Base-by-base conservation (phyloP, 2,797 vertebrate species). In the Sardinella longiceps region DNA sequence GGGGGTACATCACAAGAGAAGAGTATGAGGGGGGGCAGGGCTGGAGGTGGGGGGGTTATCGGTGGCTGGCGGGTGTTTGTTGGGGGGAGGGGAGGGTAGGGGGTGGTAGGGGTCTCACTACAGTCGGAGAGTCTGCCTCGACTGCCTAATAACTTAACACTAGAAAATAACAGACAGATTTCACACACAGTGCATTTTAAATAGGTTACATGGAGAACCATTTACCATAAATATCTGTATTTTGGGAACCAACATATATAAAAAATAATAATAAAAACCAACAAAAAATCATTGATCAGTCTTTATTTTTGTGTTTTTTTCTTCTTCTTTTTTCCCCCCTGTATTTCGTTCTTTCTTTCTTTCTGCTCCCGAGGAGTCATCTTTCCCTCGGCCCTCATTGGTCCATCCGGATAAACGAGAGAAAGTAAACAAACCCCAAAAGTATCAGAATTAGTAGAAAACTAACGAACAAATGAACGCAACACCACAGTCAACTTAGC, bases 151-250 rank as follows among this genome's bases (percentile, higher is more conserved):
- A 96, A 96, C 93, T 95, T 95, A 95, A 95, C 93, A 94, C 93
- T 92, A 92, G 90, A 95, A 94, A 94, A 94, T 90, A 95, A 94
- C 93, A 92, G 92, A 95, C 92, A 94, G 91, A 94, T 93, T 94
- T 94, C 94, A 95, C 93, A 90, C 93, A 95, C 94, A 95, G 94
- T 96, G 95, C 93, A 95, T 95, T 93, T 95, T 95, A 95, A 95
- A 95, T 95, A 95, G 92, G 93, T 94, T 92, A 95, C 92, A 91
- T 94, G 93, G 94, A 94, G 93, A 94, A 94, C 92, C 92, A 94
- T 95, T 95, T 94, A 95, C 94, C 93, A 96, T 95, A 95, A 95
- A 95, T 95, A 95, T 95, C 92, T 95, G 93, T 92, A 92, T 94
- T 94, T 92, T 90, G 87, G 92, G 93, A 94, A 93, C 91, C 93